These are phyloP conservation scores for cattle (Bos taurus) DNA, from an alignment of 2,113 vertebrate species.

Conservation along the genomic window ARS-UCD2.0 NC_037331.1:43963501-43964000, in stretches of 20 bases:
- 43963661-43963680: not conserved
- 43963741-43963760: not conserved
- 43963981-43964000: not conserved
- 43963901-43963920: not conserved
- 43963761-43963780: not conserved
- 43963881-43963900: not conserved
- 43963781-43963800: not conserved
- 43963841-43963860: not conserved
- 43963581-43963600: not conserved
- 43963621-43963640: not conserved
- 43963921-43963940: not conserved
- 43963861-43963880: not conserved
- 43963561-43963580: not conserved
- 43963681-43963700: not conserved
- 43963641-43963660: not conserved
- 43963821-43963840: not conserved
- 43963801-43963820: not conserved
- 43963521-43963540: not conserved
- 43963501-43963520: not conserved
- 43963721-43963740: not conserved
- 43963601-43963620: not conserved
- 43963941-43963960: not conserved
- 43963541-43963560: not conserved
- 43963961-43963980: not conserved
- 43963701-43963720: not conserved